Percentiles rank a stretch among this genome's conserved stretches.
These are phyloP conservation scores for Leptopterna dolabrata DNA, from an alignment of 2,888 invertebrate genomes.

Conservation along the genomic window DNA sequence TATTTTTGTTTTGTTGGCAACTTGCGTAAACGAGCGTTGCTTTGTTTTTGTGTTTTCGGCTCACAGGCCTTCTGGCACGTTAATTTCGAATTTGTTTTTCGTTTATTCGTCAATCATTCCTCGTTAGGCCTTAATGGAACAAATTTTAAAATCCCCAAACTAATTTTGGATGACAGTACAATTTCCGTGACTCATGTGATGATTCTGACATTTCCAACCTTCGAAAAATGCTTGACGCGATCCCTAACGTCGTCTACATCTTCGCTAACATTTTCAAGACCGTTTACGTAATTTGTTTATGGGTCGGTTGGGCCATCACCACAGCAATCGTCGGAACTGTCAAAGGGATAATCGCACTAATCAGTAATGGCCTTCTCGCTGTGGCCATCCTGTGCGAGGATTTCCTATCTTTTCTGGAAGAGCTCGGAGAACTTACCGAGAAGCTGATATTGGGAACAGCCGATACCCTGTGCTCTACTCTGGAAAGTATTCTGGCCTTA, in stretches of 20 bases:
- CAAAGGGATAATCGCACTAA: background rate
- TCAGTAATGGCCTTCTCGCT: background rate
- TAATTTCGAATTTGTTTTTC: background rate
- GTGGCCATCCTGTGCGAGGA: conserved; percentile 38
- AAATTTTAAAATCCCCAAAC: background rate
- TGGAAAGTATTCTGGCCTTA: background rate
- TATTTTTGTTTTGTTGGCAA: background rate
- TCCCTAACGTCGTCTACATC: background rate
- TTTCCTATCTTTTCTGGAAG: conserved; percentile 28
- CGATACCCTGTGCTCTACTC: background rate
- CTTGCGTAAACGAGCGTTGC: background rate
- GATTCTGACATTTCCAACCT: background rate
- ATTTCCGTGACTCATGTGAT: background rate
- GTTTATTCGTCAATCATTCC: background rate
- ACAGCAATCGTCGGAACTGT: background rate
- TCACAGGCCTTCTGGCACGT: background rate
- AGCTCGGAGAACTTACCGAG: background rate
- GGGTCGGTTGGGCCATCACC: conserved; percentile 45
- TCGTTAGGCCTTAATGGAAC: background rate
- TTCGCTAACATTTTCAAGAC: background rate
- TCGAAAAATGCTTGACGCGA: background rate
- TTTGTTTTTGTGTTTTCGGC: background rate
- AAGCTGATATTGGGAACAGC: background rate
- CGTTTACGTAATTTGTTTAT: background rate
- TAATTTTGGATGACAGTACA: too few relatives aligned